Evolutionary conservation across 2,113 vertebrate genomes (phyloP).

Genomic region (Grammomys dolichurus): DNA sequence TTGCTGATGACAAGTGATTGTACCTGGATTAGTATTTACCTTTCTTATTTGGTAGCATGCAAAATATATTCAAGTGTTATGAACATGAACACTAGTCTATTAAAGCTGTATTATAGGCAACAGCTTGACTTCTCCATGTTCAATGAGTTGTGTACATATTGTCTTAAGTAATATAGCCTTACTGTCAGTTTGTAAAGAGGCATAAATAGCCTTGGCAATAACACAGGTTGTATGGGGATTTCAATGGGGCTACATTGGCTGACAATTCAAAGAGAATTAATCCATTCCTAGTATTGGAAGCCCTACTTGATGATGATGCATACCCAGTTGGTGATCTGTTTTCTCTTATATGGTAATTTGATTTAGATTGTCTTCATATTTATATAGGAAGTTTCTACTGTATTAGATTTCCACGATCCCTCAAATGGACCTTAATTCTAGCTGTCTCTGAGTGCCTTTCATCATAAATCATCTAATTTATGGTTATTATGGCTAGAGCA

Average conservation of each 20-base stretch:
- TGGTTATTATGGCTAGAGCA: not conserved
- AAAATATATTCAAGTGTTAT: not conserved
- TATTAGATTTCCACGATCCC: not conserved
- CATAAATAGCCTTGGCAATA: not conserved
- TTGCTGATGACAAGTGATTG: not conserved
- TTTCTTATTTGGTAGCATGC: not conserved
- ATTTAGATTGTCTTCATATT: not conserved
- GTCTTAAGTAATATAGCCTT: not conserved
- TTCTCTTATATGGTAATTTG: not conserved
- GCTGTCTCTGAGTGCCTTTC: rapidly evolving
- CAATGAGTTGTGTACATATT: not conserved
- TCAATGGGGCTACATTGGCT: not conserved
- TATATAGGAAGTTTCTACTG: not conserved
- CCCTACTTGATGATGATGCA: not conserved
- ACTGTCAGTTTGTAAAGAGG: not conserved
- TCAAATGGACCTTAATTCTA: not conserved
- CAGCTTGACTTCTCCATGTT: not conserved
- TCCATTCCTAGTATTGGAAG: not conserved
- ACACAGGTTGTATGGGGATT: not conserved
- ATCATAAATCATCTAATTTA: too few species aligned
- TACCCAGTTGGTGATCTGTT: not conserved
- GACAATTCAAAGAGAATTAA: not conserved
- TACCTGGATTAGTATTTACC: not conserved
- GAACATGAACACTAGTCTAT: not conserved
- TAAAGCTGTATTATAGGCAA: not conserved